Evolutionary conservation across 2,113 vertebrate species (phyloP).

Genomic region (Pampusana beccarii): DNA sequence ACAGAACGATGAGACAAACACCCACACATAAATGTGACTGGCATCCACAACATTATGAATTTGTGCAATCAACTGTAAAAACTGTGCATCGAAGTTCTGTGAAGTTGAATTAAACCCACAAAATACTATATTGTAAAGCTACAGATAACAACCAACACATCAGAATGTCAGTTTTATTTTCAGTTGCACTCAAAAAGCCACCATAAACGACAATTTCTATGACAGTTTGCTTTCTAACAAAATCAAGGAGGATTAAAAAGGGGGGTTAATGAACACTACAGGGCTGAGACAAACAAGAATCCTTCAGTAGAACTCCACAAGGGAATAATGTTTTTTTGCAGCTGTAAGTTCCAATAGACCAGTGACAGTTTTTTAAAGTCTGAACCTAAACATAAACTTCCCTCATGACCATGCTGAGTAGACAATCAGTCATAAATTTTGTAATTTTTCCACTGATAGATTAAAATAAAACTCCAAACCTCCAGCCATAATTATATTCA

Average conservation of each 20-base stretch:
- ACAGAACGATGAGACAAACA: background rate
- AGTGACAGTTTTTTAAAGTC: background rate
- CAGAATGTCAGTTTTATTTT: background rate
- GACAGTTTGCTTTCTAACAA: background rate
- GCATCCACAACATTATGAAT: background rate
- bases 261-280: background rate
- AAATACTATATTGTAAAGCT: background rate
- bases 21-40: background rate
- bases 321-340: background rate
- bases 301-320: background rate
- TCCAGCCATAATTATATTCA: background rate
- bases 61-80: background rate
- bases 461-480: slow-evolving; percentile 2
- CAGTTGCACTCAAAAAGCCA: background rate
- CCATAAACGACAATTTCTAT: background rate
- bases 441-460: background rate
- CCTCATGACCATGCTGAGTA: background rate
- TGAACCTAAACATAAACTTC: slow-evolving; percentile 22
- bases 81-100: background rate
- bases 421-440: background rate
- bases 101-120: background rate
- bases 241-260: background rate
- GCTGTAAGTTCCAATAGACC: background rate
- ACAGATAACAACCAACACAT: background rate
- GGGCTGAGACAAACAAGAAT: background rate